Evolutionary conservation across 2,797 vertebrate genomes (phyloP).

Genomic region (Nothura maculosa): DNA sequence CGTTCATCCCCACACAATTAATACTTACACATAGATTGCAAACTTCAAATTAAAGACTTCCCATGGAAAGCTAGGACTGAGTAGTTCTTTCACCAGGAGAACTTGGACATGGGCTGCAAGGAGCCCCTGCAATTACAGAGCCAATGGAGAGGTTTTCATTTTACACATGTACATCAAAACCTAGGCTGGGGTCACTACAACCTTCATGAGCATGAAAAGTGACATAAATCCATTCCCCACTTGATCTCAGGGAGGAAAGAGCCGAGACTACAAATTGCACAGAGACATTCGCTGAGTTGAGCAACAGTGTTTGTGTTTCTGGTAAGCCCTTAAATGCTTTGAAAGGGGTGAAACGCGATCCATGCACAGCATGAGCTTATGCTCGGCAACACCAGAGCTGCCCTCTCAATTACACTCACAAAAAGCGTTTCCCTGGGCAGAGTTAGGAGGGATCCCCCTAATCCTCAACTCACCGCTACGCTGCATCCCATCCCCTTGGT

Average conservation of each 20-base stretch:
- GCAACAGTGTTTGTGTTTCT: constrained; percentile 60
- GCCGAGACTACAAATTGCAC: constrained; percentile 34
- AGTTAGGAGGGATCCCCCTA: not conserved
- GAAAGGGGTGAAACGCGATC: constrained; percentile 60
- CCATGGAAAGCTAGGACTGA: not conserved
- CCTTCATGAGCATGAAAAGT: not conserved
- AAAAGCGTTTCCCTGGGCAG: constrained; percentile 24
- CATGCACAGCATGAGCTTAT: constrained; percentile 20
- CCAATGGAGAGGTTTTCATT: not conserved
- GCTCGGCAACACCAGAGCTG: not conserved
- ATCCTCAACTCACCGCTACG: not conserved
- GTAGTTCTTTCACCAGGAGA: constrained; percentile 8
- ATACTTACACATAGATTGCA: not conserved
- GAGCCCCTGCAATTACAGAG: not conserved
- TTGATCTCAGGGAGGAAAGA: constrained; percentile 28
- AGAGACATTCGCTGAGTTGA: constrained; percentile 49
- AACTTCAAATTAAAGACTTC: not conserved
- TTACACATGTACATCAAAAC: not conserved
- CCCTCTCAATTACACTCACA: constrained; percentile 31
- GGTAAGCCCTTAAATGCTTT: constrained; percentile 58
- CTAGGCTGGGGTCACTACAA: not conserved
- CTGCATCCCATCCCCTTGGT: rapidly evolving
- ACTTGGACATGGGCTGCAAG: not conserved
- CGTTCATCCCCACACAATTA: not conserved
- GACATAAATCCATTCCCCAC: constrained; percentile 13